Evolutionary conservation across 2,113 vertebrate species (phyloP).

Genomic region (Archilochus colubris): DNA sequence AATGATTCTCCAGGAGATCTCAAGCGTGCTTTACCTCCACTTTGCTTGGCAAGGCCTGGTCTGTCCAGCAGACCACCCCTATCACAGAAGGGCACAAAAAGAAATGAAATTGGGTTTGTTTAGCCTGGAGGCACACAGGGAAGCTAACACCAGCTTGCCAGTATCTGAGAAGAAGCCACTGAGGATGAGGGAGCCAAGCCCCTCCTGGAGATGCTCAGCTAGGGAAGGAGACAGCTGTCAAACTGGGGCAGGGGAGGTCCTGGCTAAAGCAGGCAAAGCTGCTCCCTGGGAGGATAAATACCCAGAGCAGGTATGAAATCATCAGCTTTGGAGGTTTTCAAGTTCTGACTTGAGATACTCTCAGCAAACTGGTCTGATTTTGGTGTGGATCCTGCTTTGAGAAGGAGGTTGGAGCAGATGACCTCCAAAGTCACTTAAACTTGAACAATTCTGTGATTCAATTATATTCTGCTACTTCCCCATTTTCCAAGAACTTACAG

Average conservation of each 20-base stretch:
- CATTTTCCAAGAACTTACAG: not conserved
- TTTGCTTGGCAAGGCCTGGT: rapidly evolving
- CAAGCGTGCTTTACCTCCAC: not conserved
- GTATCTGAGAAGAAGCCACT: not conserved
- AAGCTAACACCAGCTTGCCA: not conserved
- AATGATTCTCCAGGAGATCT: not conserved
- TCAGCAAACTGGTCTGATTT: not conserved
- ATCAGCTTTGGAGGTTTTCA: not conserved
- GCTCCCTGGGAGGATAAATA: not conserved
- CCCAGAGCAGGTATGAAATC: not conserved
- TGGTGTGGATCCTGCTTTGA: not conserved
- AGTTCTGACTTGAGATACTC: not conserved
- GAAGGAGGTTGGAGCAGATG: not conserved
- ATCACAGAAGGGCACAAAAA: not conserved
- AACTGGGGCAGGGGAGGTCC: not conserved
- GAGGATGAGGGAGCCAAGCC: not conserved
- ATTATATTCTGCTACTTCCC: not conserved
- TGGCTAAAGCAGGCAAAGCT: not conserved
- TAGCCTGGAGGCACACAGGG: not conserved
- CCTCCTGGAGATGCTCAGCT: rapidly evolving
- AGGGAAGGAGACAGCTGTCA: not conserved
- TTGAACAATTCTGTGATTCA: not conserved
- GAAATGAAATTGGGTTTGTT: not conserved
- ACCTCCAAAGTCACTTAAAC: not conserved
- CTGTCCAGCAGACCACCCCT: not conserved